Evolutionary conservation across 2,888 invertebrate genomes (phyloP).

Genomic region (Tachina lurida): DNA sequence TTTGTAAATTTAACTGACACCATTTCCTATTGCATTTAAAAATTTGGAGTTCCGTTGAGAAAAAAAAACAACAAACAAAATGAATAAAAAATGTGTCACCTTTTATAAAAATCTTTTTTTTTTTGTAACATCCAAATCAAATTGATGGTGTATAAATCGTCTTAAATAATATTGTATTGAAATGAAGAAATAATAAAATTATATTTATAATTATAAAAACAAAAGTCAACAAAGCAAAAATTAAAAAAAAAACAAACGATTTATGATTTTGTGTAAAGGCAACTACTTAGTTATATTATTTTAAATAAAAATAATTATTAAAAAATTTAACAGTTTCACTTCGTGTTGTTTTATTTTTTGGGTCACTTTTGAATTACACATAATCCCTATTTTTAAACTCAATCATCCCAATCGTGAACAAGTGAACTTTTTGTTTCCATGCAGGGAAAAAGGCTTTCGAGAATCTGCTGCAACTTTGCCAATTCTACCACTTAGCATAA

Average conservation of each 20-base stretch:
- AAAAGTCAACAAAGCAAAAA: not conserved
- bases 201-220: constrained; percentile 63
- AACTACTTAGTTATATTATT: constrained; percentile 72
- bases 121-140: constrained; percentile 32
- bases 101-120: constrained; percentile 10
- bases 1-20: constrained; percentile 54
- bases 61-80: not conserved
- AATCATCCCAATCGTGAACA: too few relatives aligned
- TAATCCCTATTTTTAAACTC: too few relatives aligned
- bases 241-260: constrained; percentile 52
- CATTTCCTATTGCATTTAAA: constrained; percentile 37
- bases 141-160: constrained; percentile 58
- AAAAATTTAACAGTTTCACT: constrained; percentile 2
- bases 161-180: constrained; percentile 61
- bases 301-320: constrained; percentile 72
- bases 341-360: constrained; percentile 15
- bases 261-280: constrained; percentile 70
- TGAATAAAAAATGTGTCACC: constrained; percentile 33
- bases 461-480: too few relatives aligned
- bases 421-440: too few relatives aligned
- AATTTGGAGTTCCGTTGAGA: constrained; percentile 17
- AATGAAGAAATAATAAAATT: constrained; percentile 57
- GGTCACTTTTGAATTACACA: too few relatives aligned
- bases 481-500: too few relatives aligned
- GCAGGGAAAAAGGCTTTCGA: too few relatives aligned